These are phyloP conservation scores for Lepidurus apus DNA, from an alignment of 1,140 invertebrate species.

Conservation along the genomic window DNA sequence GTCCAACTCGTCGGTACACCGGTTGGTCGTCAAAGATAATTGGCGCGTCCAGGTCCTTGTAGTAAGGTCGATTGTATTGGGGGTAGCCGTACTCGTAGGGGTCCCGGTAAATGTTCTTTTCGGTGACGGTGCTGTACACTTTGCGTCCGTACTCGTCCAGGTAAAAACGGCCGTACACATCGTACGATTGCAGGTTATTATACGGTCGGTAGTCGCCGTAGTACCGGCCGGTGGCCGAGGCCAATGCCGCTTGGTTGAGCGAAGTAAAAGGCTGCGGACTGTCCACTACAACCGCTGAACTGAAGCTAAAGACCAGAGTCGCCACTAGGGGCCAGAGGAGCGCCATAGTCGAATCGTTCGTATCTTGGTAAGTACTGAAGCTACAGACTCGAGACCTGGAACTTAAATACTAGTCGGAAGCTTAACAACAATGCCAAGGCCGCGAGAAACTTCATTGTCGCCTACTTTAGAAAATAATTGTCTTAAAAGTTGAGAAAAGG, in stretches of 20 bases:
- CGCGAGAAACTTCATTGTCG: constrained; percentile 13
- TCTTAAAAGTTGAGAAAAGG: neutral
- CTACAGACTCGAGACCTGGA: neutral
- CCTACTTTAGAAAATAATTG: constrained; percentile 12
- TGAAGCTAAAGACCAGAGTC: neutral
- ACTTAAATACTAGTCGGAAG: neutral
- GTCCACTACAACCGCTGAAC: neutral
- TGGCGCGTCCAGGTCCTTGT: neutral
- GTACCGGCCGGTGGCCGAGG: neutral
- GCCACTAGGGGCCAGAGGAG: neutral
- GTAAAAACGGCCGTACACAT: constrained; percentile 23
- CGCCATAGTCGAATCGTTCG: neutral
- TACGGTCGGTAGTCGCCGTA: neutral
- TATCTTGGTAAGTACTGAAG: neutral
- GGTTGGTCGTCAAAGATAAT: neutral
- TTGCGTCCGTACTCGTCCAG: constrained; percentile 27
- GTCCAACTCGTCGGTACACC: neutral
- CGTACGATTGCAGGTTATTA: neutral
- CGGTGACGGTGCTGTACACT: constrained; percentile 22
- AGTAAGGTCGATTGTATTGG: neutral
- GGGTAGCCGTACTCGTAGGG: constrained; percentile 9
- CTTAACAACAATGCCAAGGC: constrained; percentile 1
- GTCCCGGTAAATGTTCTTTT: constrained; percentile 27
- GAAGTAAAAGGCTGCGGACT: neutral
- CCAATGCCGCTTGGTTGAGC: neutral